phyloP scores from a whole-genome alignment of 2,797 vertebrate species.

The Avahi laniger region DNA sequence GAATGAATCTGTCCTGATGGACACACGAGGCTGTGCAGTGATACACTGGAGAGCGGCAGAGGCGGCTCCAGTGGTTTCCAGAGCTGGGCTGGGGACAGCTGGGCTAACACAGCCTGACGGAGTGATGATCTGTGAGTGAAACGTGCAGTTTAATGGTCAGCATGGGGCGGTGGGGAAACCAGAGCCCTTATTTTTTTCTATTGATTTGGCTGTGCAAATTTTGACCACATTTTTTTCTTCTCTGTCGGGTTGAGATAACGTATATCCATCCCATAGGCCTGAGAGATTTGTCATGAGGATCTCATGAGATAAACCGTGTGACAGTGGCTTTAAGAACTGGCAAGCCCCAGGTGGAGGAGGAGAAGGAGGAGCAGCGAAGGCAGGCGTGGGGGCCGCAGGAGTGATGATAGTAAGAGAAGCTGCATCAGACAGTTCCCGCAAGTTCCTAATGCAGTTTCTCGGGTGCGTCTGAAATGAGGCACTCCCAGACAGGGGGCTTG shows the following conservation, averaged over 20 bases:
- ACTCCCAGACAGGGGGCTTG: not conserved
- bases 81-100: not conserved
- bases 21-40: not conserved
- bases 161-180: not conserved
- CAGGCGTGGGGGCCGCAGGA: rapidly evolving
- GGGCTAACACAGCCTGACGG: not conserved
- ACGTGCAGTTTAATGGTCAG: not conserved
- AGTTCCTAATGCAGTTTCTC: not conserved
- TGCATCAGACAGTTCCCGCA: not conserved
- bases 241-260: not conserved
- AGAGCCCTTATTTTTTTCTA: not conserved
- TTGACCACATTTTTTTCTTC: not conserved
- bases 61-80: not conserved
- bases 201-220: not conserved
- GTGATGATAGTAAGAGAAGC: not conserved
- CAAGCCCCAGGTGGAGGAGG: not conserved
- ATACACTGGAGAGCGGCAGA: not conserved
- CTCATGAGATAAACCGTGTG: not conserved
- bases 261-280: not conserved
- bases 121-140: not conserved
- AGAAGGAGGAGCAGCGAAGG: no score
- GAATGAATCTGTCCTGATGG: not conserved
- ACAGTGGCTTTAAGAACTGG: not conserved
- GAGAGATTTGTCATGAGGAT: not conserved
- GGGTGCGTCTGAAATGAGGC: not conserved